Evolutionary conservation across 2,113 vertebrate genomes (phyloP).

Genomic region (Enhydra lutris): DNA sequence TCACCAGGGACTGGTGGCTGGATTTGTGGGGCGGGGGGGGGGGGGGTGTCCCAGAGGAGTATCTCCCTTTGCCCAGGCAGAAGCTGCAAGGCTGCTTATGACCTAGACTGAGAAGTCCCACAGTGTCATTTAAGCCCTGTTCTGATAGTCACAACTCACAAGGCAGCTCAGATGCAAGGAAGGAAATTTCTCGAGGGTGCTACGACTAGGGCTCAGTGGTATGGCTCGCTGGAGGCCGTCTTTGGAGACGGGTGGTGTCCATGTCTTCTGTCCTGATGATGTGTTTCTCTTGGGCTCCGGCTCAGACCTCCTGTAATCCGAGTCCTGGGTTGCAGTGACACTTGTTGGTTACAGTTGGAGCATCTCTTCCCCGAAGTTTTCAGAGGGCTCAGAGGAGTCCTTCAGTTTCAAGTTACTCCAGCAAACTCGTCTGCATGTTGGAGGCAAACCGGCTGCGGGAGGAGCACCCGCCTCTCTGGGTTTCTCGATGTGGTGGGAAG

Average conservation of each 20-base stretch:
- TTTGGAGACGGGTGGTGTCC: background rate
- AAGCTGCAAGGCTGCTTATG: background rate
- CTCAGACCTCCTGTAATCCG: slow-evolving; percentile 5
- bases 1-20: background rate
- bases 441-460: background rate
- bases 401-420: background rate
- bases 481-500: background rate
- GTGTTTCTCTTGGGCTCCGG: background rate
- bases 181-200: background rate
- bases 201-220: background rate
- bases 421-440: background rate
- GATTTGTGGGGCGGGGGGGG: background rate
- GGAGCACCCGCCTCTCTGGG: background rate
- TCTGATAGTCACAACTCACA: background rate
- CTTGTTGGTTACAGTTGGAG: background rate
- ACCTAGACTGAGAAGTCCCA: background rate
- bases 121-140: background rate
- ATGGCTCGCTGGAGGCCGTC: background rate
- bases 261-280: background rate
- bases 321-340: background rate
- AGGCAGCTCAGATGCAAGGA: background rate
- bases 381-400: background rate
- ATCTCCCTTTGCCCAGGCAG: background rate
- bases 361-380: background rate
- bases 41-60: background rate